Conservation (phyloP, 2,797 vertebrate genomes). For the Tragelaphus eurycerus region DNA sequence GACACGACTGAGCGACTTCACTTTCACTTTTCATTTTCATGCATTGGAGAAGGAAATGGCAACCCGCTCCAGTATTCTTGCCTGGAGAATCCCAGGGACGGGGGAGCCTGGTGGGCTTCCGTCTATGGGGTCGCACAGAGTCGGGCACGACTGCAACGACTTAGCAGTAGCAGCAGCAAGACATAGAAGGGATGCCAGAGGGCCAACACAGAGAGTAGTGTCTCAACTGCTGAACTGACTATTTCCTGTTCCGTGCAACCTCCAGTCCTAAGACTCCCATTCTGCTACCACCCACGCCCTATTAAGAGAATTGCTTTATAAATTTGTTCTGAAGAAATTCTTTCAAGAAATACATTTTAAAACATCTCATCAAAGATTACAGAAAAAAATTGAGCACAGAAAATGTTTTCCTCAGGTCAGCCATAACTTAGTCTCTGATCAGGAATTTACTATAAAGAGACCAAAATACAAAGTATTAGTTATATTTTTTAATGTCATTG, state of each 20-base stretch:
- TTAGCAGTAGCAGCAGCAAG: too few relatives aligned
- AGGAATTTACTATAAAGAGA: background rate
- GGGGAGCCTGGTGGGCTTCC: too few relatives aligned
- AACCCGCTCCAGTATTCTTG: too few relatives aligned
- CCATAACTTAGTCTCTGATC: background rate
- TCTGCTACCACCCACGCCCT: background rate
- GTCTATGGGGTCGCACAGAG: too few relatives aligned
- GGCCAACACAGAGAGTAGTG: background rate
- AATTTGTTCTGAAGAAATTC: background rate
- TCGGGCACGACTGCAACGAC: too few relatives aligned
- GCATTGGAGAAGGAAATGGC: too few relatives aligned
- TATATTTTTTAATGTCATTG: slow-evolving; percentile 3
- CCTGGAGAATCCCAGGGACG: too few relatives aligned
- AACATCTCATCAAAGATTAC: background rate
- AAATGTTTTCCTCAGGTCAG: background rate
- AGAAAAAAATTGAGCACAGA: background rate
- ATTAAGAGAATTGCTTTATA: background rate
- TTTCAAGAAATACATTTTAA: background rate
- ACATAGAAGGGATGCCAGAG: background rate
- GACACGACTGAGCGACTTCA: too few relatives aligned
- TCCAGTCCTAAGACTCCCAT: background rate
- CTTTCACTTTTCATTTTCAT: too few relatives aligned
- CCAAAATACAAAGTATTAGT: background rate
- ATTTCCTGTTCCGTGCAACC: background rate
- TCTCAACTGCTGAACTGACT: background rate